phyloP scores from a whole-genome alignment of 2,888 invertebrate genomes.

The Mesodorylaimus sp. region DNA sequence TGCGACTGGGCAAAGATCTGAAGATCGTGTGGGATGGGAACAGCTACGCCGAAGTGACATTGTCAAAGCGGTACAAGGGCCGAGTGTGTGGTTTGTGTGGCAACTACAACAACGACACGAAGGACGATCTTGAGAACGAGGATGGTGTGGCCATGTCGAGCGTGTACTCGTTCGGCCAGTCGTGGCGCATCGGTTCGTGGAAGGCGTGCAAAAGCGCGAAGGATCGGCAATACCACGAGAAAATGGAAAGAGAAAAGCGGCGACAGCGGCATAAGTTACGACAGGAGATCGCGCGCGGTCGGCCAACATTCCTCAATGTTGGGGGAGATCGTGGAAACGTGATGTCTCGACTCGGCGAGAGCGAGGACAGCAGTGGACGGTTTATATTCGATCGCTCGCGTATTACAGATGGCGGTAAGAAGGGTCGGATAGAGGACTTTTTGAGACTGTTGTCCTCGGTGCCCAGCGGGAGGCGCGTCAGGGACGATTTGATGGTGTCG shows the following conservation, averaged over 20 bases:
- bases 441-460: no score
- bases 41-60: conserved; percentile 65
- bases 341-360: not conserved
- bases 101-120: conserved; percentile 66
- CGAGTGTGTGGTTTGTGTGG: conserved; percentile 76
- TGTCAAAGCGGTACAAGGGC: conserved; percentile 53
- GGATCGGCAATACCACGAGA: not conserved
- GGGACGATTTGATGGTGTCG: not conserved
- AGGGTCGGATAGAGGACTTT: not conserved
- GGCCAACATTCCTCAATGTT: not conserved
- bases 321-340: not conserved
- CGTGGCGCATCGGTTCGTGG: conserved; percentile 5
- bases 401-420: not conserved
- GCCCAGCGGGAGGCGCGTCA: no score
- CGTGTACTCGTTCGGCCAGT: conserved; percentile 2
- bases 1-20: conserved; percentile 31
- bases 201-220: not conserved
- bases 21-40: conserved; percentile 79
- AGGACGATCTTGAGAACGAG: conserved; percentile 50
- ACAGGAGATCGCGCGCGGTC: not conserved
- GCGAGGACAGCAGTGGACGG: not conserved
- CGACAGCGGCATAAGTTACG: not conserved
- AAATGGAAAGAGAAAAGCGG: not conserved
- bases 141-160: not conserved
- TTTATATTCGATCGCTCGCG: not conserved